phyloP scores from a whole-genome alignment of 2,888 invertebrate genomes.

The Eristalis tenax region DNA sequence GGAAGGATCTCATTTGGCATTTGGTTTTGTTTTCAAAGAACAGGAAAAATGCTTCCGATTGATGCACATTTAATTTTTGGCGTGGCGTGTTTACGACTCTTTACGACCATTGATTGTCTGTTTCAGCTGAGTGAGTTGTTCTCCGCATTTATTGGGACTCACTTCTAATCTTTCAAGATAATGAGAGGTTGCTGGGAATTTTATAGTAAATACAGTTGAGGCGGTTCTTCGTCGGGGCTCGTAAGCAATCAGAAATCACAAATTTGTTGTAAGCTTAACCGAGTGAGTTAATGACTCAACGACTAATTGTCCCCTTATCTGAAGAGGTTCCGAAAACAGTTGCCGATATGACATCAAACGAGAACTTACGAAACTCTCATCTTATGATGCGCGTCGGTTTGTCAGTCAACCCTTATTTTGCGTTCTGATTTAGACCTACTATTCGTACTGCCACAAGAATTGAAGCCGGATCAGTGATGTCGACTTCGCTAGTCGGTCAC shows the following conservation, averaged over 20 bases:
- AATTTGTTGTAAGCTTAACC: not conserved
- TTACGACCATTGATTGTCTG: not conserved
- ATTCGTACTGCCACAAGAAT: too few relatives aligned
- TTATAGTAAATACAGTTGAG: not conserved
- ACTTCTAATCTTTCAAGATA: not conserved
- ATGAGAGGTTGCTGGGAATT: not conserved
- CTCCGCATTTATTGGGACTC: not conserved
- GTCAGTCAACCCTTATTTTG: too few relatives aligned
- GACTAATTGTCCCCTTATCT: too few relatives aligned
- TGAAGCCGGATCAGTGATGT: too few relatives aligned
- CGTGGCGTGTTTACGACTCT: not conserved
- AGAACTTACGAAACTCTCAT: too few relatives aligned
- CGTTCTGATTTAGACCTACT: too few relatives aligned
- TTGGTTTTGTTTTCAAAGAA: not conserved
- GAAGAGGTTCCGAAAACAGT: too few relatives aligned
- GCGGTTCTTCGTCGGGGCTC: not conserved
- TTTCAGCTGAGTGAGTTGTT: not conserved
- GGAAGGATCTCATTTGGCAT: not conserved
- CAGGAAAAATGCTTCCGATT: not conserved
- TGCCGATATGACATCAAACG: too few relatives aligned
- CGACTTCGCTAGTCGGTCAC: too few relatives aligned
- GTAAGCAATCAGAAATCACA: not conserved
- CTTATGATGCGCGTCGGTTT: too few relatives aligned
- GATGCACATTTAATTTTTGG: not conserved
- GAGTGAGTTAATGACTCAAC: not conserved